Evolutionary conservation across 1,140 invertebrate genomes (phyloP).

Genomic region (Helicorthomorpha holstii): DNA sequence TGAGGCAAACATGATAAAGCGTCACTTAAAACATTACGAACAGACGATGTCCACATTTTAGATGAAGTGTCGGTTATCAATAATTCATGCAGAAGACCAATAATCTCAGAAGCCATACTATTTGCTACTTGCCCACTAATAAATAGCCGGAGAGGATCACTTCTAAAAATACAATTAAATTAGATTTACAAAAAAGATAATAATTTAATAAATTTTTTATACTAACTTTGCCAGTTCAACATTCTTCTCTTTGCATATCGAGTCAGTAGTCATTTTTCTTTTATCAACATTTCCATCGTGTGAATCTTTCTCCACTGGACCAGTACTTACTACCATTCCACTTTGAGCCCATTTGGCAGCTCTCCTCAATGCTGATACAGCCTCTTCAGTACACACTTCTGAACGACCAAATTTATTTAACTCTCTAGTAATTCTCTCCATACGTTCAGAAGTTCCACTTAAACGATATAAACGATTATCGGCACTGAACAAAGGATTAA

Average conservation of each 20-base stretch:
- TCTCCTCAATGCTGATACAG: constrained; percentile 20
- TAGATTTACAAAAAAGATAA: background rate
- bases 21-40: constrained; percentile 23
- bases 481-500: constrained; percentile 22
- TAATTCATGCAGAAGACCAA: constrained; percentile 24
- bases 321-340: constrained; percentile 24
- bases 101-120: constrained; percentile 27
- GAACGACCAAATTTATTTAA: constrained; percentile 21
- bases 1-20: constrained; percentile 21
- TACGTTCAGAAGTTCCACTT: constrained; percentile 20
- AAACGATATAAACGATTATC: constrained; percentile 23
- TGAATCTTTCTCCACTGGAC: constrained; percentile 19
- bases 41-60: constrained; percentile 22
- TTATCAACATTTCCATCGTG: constrained; percentile 14
- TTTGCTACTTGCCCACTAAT: constrained; percentile 29
- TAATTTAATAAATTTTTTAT: background rate
- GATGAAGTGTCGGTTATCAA: constrained; percentile 18
- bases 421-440: constrained; percentile 24
- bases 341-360: constrained; percentile 27
- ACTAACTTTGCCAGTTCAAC: constrained; percentile 22
- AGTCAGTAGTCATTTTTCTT: constrained; percentile 22
- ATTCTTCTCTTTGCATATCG: constrained; percentile 26
- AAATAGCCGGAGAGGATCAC: constrained; percentile 26
- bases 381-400: constrained; percentile 24
- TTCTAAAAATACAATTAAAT: constrained; percentile 12